Percentiles rank a stretch among this genome's conserved stretches.
These are phyloP conservation scores for Pipa parva DNA, from an alignment of 2,113 vertebrate species.

Conservation along the genomic window DNA sequence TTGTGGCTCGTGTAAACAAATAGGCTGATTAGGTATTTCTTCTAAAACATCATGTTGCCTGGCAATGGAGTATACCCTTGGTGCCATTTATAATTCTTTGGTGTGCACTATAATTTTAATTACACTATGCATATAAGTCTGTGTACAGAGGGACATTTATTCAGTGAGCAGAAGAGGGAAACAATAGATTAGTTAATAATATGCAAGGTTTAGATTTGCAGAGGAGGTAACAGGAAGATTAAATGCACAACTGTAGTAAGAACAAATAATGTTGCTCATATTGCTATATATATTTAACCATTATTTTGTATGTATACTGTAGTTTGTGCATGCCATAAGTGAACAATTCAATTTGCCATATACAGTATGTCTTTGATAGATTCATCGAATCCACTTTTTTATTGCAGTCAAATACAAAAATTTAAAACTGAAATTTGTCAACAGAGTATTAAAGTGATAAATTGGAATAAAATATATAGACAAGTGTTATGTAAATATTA, in stretches of 20 bases:
- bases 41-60: neutral
- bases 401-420: too few species aligned
- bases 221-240: neutral
- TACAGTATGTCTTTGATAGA: too few species aligned
- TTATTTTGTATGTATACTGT: too few species aligned
- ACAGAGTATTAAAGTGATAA: too few species aligned
- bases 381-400: too few species aligned
- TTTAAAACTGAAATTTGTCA: too few species aligned
- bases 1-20: too few species aligned
- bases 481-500: too few species aligned
- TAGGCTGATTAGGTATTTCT: neutral
- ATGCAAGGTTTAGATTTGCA: neutral
- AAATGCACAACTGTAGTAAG: neutral
- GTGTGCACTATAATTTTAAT: neutral
- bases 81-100: neutral
- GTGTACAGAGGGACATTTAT: neutral
- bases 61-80: neutral
- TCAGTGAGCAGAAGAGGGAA: neutral
- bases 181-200: neutral
- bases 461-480: too few species aligned
- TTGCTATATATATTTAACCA: neutral
- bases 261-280: neutral
- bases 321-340: too few species aligned
- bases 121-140: neutral
- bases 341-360: too few species aligned